Base-by-base conservation (phyloP, 2,113 vertebrate species). In the Odobenus rosmarus region DNA sequence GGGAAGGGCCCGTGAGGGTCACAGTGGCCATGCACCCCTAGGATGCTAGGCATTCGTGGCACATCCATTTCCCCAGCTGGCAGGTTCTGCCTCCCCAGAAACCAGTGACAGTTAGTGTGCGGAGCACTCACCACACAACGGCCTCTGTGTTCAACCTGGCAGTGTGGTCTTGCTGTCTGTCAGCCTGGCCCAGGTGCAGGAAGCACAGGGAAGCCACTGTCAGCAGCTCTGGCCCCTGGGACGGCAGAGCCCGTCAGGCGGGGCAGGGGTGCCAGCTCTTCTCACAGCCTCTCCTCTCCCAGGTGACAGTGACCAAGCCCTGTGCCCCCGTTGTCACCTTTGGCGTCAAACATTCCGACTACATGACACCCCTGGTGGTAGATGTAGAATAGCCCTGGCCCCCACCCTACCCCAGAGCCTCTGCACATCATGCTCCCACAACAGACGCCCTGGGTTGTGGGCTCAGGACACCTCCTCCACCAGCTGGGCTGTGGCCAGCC, bases 301-400 rank as follows among this genome's bases (percentile, higher is more conserved):
- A 98, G 97, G 90, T 98, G 80, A 97, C 11, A 0, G 1, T 95
- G 80, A 97, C 76, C 77, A 97, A 95, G 88, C 96, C 94, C 36
- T 96, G 82, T 1, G 98, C 96, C 46, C 98, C 98, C 0, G 24
- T 74, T 0, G 83, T 98, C 88, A 98, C 96, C 90, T 98, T 98
- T 1, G 98, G 98, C 91, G 98, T 98, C 98, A 98, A 91, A 55
- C 98, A 98, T 36, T 98, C 98, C 0, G 98, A 98, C 92, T 98
- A 98, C 67, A 97, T 98, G 97, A 91, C 97, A 0, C 98, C 98
- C 11, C 51, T 98, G 53, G 96, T 98, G 2, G 92, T 98, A 24
- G 97, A 98, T 0, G 92, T 93, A 88, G 98, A 95, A 15, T 98
- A 98, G 97, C n/a, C 23, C 21, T 0, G 3, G 12, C 42, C 53